Percentiles rank a stretch among this genome's conserved stretches.
Evolutionary conservation across 2,888 invertebrate species (phyloP).

Genomic region (Hypena proboscidalis): DNA sequence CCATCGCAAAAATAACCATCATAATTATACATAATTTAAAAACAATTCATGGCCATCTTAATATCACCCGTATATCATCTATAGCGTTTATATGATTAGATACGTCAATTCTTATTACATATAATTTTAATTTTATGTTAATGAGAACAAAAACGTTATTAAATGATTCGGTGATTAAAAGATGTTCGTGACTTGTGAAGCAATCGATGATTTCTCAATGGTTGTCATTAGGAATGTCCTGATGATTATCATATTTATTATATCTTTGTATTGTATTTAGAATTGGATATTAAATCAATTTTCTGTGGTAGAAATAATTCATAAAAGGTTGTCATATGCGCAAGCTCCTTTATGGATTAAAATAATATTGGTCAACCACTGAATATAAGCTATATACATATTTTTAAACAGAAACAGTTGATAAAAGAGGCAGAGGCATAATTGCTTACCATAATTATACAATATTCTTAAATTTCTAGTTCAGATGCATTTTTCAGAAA

Average conservation of each 20-base stretch:
- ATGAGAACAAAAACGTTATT: slow-evolving; percentile 29
- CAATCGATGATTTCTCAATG: slow-evolving; percentile 28
- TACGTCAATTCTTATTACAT: slow-evolving; percentile 30
- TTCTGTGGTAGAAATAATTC: too few species aligned
- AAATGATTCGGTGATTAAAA: slow-evolving; percentile 37
- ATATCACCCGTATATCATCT: slow-evolving; percentile 33
- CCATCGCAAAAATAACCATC: too few species aligned
- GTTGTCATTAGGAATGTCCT: slow-evolving; percentile 18
- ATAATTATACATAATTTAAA: neutral
- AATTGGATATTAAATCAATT: too few species aligned
- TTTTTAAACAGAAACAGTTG: too few species aligned
- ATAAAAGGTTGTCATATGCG: too few species aligned
- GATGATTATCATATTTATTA: slow-evolving; percentile 1
- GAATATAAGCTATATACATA: too few species aligned
- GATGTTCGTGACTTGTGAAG: slow-evolving; percentile 17
- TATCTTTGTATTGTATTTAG: slow-evolving; percentile 1
- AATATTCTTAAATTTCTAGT: too few species aligned
- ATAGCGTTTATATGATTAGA: slow-evolving; percentile 28
- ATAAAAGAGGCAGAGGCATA: too few species aligned
- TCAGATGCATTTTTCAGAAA: too few species aligned
- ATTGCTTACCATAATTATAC: too few species aligned
- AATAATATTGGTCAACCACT: too few species aligned
- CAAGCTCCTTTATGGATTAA: too few species aligned
- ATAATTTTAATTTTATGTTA: slow-evolving; percentile 39
- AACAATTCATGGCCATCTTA: slow-evolving; percentile 26